Percentiles rank a stretch among this genome's conserved stretches.
Conservation (phyloP, 1,140 invertebrate species). For the Drosophila bocqueti region DNA sequence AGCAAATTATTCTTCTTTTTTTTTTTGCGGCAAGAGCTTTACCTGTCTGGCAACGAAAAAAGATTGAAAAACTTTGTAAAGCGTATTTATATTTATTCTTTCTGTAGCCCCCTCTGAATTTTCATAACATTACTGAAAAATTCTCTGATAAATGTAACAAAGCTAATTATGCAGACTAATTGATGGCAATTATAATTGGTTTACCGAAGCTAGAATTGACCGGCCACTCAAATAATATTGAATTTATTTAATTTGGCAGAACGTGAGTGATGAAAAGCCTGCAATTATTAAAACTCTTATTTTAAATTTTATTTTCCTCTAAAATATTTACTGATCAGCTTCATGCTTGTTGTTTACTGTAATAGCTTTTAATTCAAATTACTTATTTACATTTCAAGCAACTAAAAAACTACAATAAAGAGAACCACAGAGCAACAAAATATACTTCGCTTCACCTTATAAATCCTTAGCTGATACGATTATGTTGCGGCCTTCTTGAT, state of each 20-base stretch:
- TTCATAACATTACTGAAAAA: not conserved
- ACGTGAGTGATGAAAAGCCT: rapidly evolving
- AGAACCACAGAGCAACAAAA: not conserved
- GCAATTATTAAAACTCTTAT: no score
- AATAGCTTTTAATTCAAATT: not conserved
- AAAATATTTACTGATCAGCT: no score
- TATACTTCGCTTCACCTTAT: constrained; percentile 36
- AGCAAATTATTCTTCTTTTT: constrained; percentile 61
- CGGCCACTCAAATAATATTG: not conserved
- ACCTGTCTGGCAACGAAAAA: constrained; percentile 34
- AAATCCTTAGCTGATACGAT: constrained; percentile 42
- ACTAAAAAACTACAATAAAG: not conserved
- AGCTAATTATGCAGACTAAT: not conserved
- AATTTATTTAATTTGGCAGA: not conserved
- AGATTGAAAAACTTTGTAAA: constrained; percentile 42
- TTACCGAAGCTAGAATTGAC: no score
- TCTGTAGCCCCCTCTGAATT: not conserved
- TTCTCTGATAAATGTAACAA: not conserved
- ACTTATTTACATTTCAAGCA: not conserved
- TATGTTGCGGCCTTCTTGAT: constrained; percentile 38
- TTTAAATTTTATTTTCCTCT: no score
- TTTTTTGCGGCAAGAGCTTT: constrained; percentile 16
- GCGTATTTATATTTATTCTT: constrained; percentile 2
- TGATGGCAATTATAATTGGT: not conserved
- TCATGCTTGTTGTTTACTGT: no score